Percentiles rank a stretch among this genome's conserved stretches.
These are phyloP conservation scores for Baryphthengus martii DNA, from an alignment of 2,113 vertebrate species.

Conservation along the genomic window DNA sequence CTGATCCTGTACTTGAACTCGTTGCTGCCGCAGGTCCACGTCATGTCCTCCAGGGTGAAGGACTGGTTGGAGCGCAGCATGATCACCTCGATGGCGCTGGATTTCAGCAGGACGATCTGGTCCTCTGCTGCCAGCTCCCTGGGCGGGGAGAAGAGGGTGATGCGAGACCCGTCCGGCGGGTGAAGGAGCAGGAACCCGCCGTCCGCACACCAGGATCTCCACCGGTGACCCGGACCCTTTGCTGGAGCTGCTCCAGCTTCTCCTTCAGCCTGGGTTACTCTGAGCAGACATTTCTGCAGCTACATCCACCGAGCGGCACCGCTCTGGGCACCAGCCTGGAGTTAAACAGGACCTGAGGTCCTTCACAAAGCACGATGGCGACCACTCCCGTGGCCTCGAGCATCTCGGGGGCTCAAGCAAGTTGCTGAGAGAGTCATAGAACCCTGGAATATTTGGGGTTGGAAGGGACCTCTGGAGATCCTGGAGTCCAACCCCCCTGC, in stretches of 20 bases:
- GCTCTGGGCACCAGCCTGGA: background rate
- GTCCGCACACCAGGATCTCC: accelerated
- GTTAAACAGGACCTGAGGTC: background rate
- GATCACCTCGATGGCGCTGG: slow-evolving; percentile 96
- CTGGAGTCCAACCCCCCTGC: too few species aligned
- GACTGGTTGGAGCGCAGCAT: slow-evolving; percentile 98
- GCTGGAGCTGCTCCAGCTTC: background rate
- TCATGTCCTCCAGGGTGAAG: slow-evolving; percentile 93
- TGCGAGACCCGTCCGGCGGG: accelerated
- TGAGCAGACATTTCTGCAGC: background rate
- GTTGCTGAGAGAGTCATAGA: too few species aligned
- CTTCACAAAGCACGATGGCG: background rate
- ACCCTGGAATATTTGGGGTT: too few species aligned
- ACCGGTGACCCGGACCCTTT: too few species aligned
- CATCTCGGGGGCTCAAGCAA: background rate
- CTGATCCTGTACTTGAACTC: slow-evolving; percentile 91
- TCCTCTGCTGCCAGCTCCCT: slow-evolving; percentile 92
- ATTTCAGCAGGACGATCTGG: slow-evolving; percentile 97
- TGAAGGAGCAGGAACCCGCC: background rate
- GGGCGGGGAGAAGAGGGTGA: background rate
- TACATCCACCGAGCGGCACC: background rate
- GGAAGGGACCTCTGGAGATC: too few species aligned
- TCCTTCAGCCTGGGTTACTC: accelerated
- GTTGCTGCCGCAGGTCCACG: slow-evolving; percentile 88
- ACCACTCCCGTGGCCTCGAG: accelerated